Base-by-base conservation (phyloP, 64 coral and sea anemone species). In the Cladopsammia gracilis region DNA sequence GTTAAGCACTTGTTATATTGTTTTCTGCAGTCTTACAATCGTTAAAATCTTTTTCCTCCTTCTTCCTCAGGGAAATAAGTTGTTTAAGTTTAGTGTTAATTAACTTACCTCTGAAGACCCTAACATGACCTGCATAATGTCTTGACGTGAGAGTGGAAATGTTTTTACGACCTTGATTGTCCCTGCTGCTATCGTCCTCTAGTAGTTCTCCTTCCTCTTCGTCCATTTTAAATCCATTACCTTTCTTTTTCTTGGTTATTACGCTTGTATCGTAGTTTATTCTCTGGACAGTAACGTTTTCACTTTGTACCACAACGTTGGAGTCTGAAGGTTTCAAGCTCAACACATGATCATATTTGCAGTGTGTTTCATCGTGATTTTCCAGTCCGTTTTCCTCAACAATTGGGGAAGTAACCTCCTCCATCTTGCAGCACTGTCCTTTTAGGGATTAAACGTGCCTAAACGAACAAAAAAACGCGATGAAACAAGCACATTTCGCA, bases 31-130 rank as follows among this genome's bases (percentile, higher is more conserved):
- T 34, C 34, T 34, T 34, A 34, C 34, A 34, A 34, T 34, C 34
- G 34, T 34, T 34, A 34, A 34, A 34, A 34, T 34, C 34, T 34
- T 34, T 2, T 34, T 34, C 34, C 34, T 34, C 34, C 34, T 34
- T 34, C 34, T 34, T 34, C 34, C 34, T 34, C 34, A 34, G 2
- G 0, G 34, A 34, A 34, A 34, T 34, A 34, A 34, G 34, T 34
- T 34, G 34, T 34, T 34, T 34, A 34, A 34, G 2, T 34, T 34
- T 34, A 34, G 34, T 34, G 34, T 34, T 77, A 45, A 34, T 16
- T 59, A 60, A 7, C 10, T 45, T 85, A 92, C 90, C 90, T 92
- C 85, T 92, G 56, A 92, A 92, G 4, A 92, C 68, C 15, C 90
- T 75, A 5, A 92, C 90, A 60, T 92, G 77, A 26, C 53, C 56